These are phyloP conservation scores for Clusia tigrina DNA, from an alignment of 2,888 invertebrate species.

Conservation along the genomic window DNA sequence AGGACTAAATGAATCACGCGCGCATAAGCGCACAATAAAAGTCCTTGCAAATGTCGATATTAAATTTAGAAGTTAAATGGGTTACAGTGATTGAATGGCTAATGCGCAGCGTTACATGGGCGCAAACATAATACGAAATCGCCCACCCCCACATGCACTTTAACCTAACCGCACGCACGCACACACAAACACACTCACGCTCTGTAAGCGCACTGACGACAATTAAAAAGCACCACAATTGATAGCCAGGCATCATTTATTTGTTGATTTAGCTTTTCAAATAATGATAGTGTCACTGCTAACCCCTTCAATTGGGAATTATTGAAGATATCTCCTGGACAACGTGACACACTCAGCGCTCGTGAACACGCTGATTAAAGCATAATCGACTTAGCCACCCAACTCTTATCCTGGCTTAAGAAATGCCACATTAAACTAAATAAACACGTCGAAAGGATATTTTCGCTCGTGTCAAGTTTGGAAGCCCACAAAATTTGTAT, in stretches of 20 bases:
- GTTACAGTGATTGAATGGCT: constrained; percentile 30
- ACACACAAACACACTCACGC: neutral
- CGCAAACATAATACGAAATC: too few relatives aligned
- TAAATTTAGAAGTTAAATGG: constrained; percentile 50
- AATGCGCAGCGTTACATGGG: too few relatives aligned
- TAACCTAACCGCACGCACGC: too few relatives aligned
- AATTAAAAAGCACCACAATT: neutral
- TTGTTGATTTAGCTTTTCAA: neutral
- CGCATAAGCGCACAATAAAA: neutral
- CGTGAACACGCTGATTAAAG: constrained; percentile 9
- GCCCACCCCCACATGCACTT: too few relatives aligned
- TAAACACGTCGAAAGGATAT: constrained; percentile 30
- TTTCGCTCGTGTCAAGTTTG: neutral
- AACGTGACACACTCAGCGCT: constrained; percentile 19
- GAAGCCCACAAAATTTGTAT: neutral
- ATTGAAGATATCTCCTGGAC: constrained; percentile 39
- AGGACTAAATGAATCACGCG: too few relatives aligned
- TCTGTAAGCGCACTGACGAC: neutral
- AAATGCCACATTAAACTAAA: constrained; percentile 43
- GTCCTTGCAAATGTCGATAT: constrained; percentile 48
- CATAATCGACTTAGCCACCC: constrained; percentile 11
- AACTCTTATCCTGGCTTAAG: constrained; percentile 27
- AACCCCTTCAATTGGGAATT: constrained; percentile 42
- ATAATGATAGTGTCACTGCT: too few relatives aligned
- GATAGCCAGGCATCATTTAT: neutral